A percentile compares a stretch with the other conserved stretches of the same genome.
phyloP scores from a whole-genome alignment of 1,140 invertebrate species.

The Drosophila gunungcola region DNA sequence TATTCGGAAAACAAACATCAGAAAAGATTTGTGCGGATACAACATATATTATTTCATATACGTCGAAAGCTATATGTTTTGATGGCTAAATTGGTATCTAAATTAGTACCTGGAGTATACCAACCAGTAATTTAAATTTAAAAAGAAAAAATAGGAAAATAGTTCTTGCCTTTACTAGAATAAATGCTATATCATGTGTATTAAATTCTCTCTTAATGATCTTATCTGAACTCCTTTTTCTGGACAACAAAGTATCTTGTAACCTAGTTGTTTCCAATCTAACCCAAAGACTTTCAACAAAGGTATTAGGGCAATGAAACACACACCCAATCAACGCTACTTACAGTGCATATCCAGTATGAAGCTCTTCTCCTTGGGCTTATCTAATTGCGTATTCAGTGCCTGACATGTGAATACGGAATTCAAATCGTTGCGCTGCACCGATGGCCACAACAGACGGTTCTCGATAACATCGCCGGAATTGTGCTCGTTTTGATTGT shows the following conservation, averaged over 20 bases:
- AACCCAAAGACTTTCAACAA: neutral
- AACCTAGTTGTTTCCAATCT: neutral
- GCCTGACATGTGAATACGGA: slow-evolving; percentile 94
- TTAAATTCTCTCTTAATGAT: neutral
- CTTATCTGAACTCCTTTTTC: neutral
- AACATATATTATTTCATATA: too few species aligned
- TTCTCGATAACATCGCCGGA: slow-evolving; percentile 94
- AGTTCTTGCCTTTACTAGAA: too few species aligned
- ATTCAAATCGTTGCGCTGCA: slow-evolving; percentile 91
- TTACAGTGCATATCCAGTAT: slow-evolving; percentile 93
- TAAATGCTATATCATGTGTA: too few species aligned
- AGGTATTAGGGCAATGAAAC: neutral
- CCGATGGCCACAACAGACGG: slow-evolving; percentile 89
- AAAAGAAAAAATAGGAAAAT: too few species aligned
- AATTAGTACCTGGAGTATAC: too few species aligned
- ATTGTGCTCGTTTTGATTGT: slow-evolving; percentile 92
- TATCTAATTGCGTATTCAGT: slow-evolving; percentile 91
- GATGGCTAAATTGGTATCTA: too few species aligned
- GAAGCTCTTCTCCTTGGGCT: slow-evolving; percentile 90
- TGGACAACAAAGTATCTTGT: neutral
- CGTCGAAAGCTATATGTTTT: too few species aligned
- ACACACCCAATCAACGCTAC: slow-evolving; percentile 81
- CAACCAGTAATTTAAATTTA: too few species aligned
- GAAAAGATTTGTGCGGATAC: too few species aligned
- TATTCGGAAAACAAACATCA: too few species aligned